Conservation (phyloP, 2,113 vertebrate genomes). For the Motacilla alba region DNA sequence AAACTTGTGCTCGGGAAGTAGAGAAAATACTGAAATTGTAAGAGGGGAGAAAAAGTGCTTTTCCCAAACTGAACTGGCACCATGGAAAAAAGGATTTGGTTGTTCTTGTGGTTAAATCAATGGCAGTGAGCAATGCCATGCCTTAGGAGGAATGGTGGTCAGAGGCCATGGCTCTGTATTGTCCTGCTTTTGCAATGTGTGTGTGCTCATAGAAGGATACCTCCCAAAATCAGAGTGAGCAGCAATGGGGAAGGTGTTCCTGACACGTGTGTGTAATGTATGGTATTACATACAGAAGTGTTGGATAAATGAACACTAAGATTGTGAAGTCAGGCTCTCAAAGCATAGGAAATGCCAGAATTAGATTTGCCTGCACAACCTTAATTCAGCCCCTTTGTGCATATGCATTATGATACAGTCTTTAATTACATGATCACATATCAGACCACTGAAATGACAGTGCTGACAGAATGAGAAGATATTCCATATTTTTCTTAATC, state of each 20-base stretch:
- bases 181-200: not conserved
- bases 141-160: not conserved
- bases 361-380: slow-evolving; percentile 69
- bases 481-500: not conserved
- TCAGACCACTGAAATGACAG: slow-evolving; percentile 20
- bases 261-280: not conserved
- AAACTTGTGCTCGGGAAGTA: not conserved
- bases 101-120: not conserved
- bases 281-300: not conserved
- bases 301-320: slow-evolving; percentile 53
- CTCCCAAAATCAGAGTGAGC: not conserved
- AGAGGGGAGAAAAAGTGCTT: not conserved
- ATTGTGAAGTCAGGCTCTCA: slow-evolving; percentile 64
- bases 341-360: slow-evolving; percentile 59
- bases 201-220: not conserved
- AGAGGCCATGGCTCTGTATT: not conserved
- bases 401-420: slow-evolving; percentile 66
- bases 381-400: slow-evolving; percentile 66
- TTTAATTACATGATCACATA: slow-evolving; percentile 63
- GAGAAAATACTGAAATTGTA: not conserved
- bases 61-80: not conserved
- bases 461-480: not conserved
- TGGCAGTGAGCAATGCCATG: not conserved
- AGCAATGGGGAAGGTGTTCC: not conserved
- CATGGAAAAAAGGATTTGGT: not conserved